Conservation (phyloP, 2,113 vertebrate genomes). For the Vulpes ferrilata region DNA sequence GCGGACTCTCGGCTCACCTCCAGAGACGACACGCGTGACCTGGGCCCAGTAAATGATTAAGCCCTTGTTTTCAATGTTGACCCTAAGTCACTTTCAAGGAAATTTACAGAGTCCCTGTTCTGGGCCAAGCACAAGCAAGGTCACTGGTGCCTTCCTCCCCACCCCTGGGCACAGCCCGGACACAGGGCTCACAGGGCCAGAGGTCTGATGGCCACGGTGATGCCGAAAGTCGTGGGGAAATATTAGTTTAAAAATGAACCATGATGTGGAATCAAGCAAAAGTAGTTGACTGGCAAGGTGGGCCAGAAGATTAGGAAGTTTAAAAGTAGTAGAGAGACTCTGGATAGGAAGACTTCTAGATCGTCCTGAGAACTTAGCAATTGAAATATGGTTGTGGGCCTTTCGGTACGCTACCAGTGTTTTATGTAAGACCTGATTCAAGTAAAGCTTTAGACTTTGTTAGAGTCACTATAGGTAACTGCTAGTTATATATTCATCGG, state of each 20-base stretch:
- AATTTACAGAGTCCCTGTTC: background rate
- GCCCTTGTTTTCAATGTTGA: background rate
- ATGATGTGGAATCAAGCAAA: background rate
- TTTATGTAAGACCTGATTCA: background rate
- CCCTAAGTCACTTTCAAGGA: background rate
- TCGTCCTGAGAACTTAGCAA: background rate
- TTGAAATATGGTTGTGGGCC: background rate
- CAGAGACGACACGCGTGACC: rapidly evolving
- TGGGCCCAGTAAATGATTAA: background rate
- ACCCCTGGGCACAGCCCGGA: background rate
- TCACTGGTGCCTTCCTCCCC: background rate
- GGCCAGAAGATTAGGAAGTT: no score
- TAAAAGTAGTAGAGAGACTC: background rate
- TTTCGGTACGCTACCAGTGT: background rate
- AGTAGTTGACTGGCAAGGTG: background rate
- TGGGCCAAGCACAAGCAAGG: background rate
- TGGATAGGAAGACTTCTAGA: background rate
- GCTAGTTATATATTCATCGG: background rate
- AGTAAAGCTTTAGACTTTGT: background rate
- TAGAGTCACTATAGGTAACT: background rate
- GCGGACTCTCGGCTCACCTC: rapidly evolving
- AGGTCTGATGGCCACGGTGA: background rate
- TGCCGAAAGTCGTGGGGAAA: background rate
- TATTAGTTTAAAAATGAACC: background rate
- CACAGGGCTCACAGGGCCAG: background rate